Evolutionary conservation across 2,797 vertebrate species (phyloP), one percentile per base, ranked within the genome.

Genomic region (Mus caroli): DNA sequence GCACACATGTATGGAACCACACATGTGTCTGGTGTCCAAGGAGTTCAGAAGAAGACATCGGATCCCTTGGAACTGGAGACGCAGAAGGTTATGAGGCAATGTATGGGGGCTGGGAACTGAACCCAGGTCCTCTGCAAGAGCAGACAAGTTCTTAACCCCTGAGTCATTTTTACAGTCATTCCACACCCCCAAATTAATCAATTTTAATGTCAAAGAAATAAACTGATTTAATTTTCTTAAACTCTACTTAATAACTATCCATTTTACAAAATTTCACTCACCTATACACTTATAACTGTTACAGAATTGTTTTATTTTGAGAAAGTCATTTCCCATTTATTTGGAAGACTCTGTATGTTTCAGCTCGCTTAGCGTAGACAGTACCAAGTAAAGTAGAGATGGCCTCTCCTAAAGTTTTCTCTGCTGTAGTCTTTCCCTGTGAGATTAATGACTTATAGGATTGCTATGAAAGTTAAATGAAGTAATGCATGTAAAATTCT

Each of bases 201-300:
- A 22, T 37, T 64, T 62, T 78, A 64, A 83, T 67, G 34, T 2
- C 5, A 5, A 80, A 91, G 64, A 92, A 87, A 56, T 62, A 56
- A 86, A 86, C 43, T n/a, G 76, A 64, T 50, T 86, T 60, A 77
- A 43, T 92, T 90, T 31, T 88, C 34, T 69, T 52, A 67, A 2
- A 91, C 26, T 26, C 6, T 58, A 40, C 31, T 69, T 37, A 91
- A 54, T 86, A 94, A 91, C 67, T 93, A 56, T 28, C 40, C 54
- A 60, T 71, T 82, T 94, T 90, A 79, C 26, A 64, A 11, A 77
- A 80, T 95, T 92, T 56, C 8, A 91, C 58, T 50, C 43, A 22
- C 28, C 0, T 77, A 26, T 28, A 11, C 3, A 37, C 43, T 91
- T 87, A 71, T 79, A 62, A 52, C 1, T 31, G 24, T 46, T 3